Conservation (phyloP, 1,140 invertebrate genomes). For the Popillia japonica region DNA sequence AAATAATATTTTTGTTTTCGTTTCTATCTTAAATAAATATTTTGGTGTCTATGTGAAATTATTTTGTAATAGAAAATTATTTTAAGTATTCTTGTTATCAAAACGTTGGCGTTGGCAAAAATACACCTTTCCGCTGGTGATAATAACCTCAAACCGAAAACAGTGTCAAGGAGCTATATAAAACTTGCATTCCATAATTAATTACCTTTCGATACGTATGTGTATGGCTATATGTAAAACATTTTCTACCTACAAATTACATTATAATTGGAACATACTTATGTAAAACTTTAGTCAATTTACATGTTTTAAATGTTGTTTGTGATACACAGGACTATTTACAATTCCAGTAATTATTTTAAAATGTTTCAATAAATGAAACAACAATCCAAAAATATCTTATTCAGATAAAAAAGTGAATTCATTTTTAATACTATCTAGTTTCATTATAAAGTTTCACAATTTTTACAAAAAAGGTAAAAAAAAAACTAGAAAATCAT, state of each 20-base stretch:
- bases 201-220: neutral
- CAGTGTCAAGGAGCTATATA: neutral
- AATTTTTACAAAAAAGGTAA: too few relatives aligned
- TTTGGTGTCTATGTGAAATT: neutral
- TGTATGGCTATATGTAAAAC: neutral
- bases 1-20: neutral
- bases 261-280: too few relatives aligned
- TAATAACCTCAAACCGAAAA: neutral
- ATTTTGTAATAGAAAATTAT: neutral
- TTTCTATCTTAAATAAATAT: neutral
- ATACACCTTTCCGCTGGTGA: neutral
- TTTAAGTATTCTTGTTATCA: neutral
- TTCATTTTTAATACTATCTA: too few relatives aligned
- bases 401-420: too few relatives aligned
- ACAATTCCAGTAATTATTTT: too few relatives aligned
- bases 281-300: too few relatives aligned
- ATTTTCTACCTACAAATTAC: neutral
- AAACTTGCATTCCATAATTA: neutral
- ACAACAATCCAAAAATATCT: too few relatives aligned
- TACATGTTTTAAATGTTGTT: too few relatives aligned
- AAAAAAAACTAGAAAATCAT: too few relatives aligned
- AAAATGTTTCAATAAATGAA: too few relatives aligned
- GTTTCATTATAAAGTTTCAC: too few relatives aligned
- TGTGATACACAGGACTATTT: too few relatives aligned
- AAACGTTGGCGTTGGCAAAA: slow-evolving; percentile 9